Percentiles rank a stretch among this genome's conserved stretches.
These are phyloP conservation scores for Stenichneumon culpator DNA, from an alignment of 2,888 invertebrate genomes.

Conservation along the genomic window DNA sequence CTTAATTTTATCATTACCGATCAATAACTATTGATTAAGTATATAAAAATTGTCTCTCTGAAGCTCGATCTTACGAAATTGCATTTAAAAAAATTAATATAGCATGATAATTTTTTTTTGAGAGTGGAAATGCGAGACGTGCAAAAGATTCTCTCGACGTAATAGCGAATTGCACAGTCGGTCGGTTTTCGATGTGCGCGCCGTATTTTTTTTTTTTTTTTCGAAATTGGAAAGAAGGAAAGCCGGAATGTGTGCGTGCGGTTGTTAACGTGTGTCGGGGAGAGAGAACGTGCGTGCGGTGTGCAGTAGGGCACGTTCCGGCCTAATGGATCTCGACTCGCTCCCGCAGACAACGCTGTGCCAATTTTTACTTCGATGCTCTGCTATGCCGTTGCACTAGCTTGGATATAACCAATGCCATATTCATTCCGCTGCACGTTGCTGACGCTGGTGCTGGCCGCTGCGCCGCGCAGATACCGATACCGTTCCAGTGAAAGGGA, in stretches of 20 bases:
- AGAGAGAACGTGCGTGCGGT: constrained; percentile 47
- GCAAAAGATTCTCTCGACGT: not conserved
- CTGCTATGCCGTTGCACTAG: constrained; percentile 26
- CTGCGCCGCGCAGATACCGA: constrained; percentile 45
- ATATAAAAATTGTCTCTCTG: not conserved
- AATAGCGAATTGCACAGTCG: constrained; percentile 14
- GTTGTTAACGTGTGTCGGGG: not conserved
- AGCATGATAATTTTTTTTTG: too few species aligned
- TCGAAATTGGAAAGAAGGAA: constrained; percentile 19
- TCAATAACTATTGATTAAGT: not conserved
- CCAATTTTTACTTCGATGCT: constrained; percentile 66
- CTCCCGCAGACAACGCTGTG: constrained; percentile 51
- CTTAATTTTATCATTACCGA: not conserved
- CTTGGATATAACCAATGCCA: constrained; percentile 10
- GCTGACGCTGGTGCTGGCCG: not conserved
- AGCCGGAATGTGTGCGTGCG: constrained; percentile 1
- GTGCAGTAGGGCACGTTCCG: constrained; percentile 74
- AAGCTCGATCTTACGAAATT: not conserved
- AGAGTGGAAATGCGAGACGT: not conserved
- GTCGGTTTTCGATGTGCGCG: not conserved
- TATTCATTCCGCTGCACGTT: constrained; percentile 23
- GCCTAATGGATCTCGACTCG: constrained; percentile 74
- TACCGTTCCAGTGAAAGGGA: constrained; percentile 73
- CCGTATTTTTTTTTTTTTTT: not conserved
- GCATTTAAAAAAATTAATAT: too few species aligned